These are phyloP conservation scores for Sisyra nigra DNA, from an alignment of 2,888 invertebrate genomes.

Conservation along the genomic window DNA sequence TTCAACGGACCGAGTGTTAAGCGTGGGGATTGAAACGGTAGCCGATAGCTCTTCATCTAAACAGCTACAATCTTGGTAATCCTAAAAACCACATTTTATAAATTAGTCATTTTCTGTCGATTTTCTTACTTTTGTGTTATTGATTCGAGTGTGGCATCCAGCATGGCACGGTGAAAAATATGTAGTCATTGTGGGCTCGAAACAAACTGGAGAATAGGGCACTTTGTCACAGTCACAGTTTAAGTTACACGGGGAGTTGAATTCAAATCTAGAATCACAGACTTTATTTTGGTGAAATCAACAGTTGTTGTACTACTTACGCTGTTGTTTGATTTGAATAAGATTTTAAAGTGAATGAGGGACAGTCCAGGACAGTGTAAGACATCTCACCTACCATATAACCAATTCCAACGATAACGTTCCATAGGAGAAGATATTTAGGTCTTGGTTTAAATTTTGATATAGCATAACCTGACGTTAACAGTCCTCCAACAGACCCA, in stretches of 20 bases:
- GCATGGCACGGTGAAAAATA: slow-evolving; percentile 62
- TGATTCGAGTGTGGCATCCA: slow-evolving; percentile 33
- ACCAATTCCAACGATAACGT: slow-evolving; percentile 37
- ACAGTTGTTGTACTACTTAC: slow-evolving; percentile 9
- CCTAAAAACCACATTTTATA: background rate
- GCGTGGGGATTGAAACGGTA: background rate
- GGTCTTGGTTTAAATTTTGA: slow-evolving; percentile 42
- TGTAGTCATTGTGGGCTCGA: slow-evolving; percentile 33
- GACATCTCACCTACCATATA: slow-evolving; percentile 34
- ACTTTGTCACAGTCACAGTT: slow-evolving; percentile 40
- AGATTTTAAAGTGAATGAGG: slow-evolving; percentile 20
- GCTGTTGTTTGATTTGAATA: slow-evolving; percentile 10
- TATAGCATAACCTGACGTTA: slow-evolving; percentile 39
- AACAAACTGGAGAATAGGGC: slow-evolving; percentile 48
- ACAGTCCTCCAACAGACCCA: slow-evolving; percentile 41
- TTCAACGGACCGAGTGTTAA: background rate
- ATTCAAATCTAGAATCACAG: slow-evolving; percentile 27
- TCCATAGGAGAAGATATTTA: slow-evolving; percentile 41
- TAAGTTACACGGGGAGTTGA: slow-evolving; percentile 36
- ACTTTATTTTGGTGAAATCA: too few relatives aligned
- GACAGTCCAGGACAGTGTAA: slow-evolving; percentile 38
- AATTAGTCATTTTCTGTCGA: background rate
- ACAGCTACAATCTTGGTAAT: slow-evolving; percentile 1
- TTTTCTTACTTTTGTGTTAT: slow-evolving; percentile 12
- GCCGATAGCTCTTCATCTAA: background rate